Evolutionary conservation across 2,113 vertebrate genomes (phyloP).

Genomic region (Ginglymostoma cirratum): DNA sequence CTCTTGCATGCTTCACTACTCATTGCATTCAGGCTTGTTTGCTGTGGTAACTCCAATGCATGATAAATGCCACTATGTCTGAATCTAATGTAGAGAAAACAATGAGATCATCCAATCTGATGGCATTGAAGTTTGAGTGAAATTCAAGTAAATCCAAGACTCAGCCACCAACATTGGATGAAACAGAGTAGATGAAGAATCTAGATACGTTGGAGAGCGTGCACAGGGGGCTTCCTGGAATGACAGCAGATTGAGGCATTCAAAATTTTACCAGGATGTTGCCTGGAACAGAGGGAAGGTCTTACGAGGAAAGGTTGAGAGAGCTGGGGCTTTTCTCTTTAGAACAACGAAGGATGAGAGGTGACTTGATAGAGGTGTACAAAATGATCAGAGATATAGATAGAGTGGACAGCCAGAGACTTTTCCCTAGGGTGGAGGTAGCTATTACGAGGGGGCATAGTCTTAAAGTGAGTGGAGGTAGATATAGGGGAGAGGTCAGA

Average conservation of each 20-base stretch:
- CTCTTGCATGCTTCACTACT: not conserved
- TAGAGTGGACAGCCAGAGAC: too few species aligned
- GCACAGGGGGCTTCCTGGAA: not conserved
- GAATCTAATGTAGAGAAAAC: not conserved
- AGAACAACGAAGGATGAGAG: too few species aligned
- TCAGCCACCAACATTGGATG: not conserved
- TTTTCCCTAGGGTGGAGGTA: too few species aligned
- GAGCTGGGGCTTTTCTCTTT: too few species aligned
- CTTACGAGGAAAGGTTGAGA: too few species aligned
- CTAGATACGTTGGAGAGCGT: not conserved
- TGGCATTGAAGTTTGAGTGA: not conserved
- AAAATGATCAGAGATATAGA: too few species aligned
- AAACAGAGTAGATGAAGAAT: not conserved
- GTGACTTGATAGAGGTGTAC: too few species aligned
- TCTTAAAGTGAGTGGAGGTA: too few species aligned
- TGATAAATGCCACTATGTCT: not conserved
- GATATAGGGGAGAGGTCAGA: too few species aligned
- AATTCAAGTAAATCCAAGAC: not conserved
- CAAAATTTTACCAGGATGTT: too few species aligned
- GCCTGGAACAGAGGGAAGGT: too few species aligned
- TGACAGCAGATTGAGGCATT: not conserved
- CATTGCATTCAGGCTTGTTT: not conserved
- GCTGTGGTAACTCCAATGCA: not conserved
- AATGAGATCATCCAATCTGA: not conserved
- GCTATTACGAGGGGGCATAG: too few species aligned